Evolutionary conservation across 2,797 vertebrate species (phyloP).

Genomic region (Staurois parvus): DNA sequence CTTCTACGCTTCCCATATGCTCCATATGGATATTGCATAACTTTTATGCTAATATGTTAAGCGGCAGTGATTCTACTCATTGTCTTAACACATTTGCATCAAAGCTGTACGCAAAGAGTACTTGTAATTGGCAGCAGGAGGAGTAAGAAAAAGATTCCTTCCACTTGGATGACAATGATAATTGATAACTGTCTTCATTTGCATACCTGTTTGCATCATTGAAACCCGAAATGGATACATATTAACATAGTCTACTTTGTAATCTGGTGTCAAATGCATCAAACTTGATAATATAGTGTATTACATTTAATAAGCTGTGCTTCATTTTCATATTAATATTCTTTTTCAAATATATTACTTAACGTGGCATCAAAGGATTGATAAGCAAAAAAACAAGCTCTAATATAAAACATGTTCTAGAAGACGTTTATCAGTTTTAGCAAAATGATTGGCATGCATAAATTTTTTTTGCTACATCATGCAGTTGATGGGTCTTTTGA

Average conservation of each 20-base stretch:
- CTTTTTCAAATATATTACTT: constrained; percentile 13
- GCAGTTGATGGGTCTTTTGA: not conserved
- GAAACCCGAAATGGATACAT: constrained; percentile 42
- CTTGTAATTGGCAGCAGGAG: constrained; percentile 53
- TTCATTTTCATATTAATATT: constrained; percentile 52
- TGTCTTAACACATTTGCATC: constrained; percentile 57
- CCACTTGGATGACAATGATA: constrained; percentile 60
- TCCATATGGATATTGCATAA: constrained; percentile 48
- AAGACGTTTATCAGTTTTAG: not conserved
- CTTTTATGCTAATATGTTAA: constrained; percentile 51
- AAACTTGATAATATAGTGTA: constrained; percentile 52
- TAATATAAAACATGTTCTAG: not conserved
- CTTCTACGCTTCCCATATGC: constrained; percentile 53
- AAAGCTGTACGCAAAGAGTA: constrained; percentile 16
- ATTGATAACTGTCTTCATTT: constrained; percentile 58
- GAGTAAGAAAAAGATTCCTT: constrained; percentile 49
- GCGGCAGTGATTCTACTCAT: constrained; percentile 34
- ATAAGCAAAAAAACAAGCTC: not conserved
- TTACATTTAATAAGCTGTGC: constrained; percentile 35
- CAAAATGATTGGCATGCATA: not conserved
- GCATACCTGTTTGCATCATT: constrained; percentile 52
- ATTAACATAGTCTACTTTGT: constrained; percentile 42
- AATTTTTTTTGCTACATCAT: not conserved
- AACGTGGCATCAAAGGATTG: not conserved
- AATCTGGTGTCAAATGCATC: constrained; percentile 49